phyloP scores from a whole-genome alignment of 2,113 vertebrate genomes.

The Cololabis saira region DNA sequence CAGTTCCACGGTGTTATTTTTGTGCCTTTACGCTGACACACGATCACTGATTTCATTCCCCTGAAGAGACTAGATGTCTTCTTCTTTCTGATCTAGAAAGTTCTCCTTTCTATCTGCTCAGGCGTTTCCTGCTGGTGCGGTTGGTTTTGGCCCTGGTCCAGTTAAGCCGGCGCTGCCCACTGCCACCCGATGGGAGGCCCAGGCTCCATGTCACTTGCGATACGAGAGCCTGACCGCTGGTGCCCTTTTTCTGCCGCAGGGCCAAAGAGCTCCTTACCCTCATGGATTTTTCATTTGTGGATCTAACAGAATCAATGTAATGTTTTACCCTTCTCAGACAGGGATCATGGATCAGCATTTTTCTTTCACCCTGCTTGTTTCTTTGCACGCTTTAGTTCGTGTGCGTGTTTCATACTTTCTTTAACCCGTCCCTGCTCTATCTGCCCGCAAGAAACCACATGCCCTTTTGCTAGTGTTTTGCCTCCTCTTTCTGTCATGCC shows the following conservation, averaged over 20 bases:
- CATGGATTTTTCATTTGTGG: slow-evolving; percentile 86
- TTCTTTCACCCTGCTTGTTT: slow-evolving; percentile 54
- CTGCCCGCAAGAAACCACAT: slow-evolving; percentile 40
- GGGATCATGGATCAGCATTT: slow-evolving; percentile 77
- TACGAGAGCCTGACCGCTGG: slow-evolving; percentile 64
- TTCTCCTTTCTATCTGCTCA: neutral
- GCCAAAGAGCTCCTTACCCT: slow-evolving; percentile 69
- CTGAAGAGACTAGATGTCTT: neutral
- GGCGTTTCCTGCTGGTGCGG: slow-evolving; percentile 35
- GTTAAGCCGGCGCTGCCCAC: slow-evolving; percentile 35
- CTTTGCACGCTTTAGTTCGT: slow-evolving; percentile 23
- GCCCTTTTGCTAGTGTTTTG: slow-evolving; percentile 5
- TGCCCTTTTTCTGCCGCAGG: slow-evolving; percentile 68
- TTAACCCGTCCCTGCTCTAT: slow-evolving; percentile 57
- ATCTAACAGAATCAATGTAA: slow-evolving; percentile 81
- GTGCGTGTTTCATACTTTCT: slow-evolving; percentile 58
- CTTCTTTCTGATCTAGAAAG: too few species aligned
- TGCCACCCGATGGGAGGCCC: slow-evolving; percentile 37
- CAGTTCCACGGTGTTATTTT: neutral
- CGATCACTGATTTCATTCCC: neutral
- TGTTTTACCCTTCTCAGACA: slow-evolving; percentile 77
- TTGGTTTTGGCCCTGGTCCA: slow-evolving; percentile 54
- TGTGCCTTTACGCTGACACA: neutral
- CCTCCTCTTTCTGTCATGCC: neutral
- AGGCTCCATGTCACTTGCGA: slow-evolving; percentile 46